A percentile compares a stretch with the other conserved stretches of the same genome.
Evolutionary conservation across 1,140 invertebrate species (phyloP).

Genomic region (Centruroides vittatus): DNA sequence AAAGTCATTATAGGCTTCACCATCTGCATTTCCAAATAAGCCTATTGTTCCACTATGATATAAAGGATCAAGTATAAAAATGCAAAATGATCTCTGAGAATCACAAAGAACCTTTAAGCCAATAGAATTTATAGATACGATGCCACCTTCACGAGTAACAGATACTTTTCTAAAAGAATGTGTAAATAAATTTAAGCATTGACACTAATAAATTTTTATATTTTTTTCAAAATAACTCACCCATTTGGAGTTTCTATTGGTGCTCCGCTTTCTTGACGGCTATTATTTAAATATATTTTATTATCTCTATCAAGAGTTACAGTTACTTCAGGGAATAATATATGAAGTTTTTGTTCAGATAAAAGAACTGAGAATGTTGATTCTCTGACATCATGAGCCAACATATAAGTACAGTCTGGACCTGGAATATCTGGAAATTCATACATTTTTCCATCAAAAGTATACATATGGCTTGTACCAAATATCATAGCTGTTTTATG

Average conservation of each 20-base stretch:
- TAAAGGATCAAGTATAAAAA: not conserved
- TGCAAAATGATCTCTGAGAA: not conserved
- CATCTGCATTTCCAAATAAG: conserved; percentile 12
- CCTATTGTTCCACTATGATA: conserved; percentile 8
- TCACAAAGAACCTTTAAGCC: not conserved
- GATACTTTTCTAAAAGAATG: conserved; percentile 1
- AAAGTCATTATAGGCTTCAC: not conserved
- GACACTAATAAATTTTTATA: not conserved
- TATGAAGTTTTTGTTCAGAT: conserved; percentile 1
- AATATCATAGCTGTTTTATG: conserved; percentile 8
- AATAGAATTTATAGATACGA: not conserved
- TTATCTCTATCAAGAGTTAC: conserved; percentile 2
- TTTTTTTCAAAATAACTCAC: not conserved
- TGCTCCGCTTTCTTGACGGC: not conserved
- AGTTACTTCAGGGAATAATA: conserved; percentile 10
- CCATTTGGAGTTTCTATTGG: conserved; percentile 7
- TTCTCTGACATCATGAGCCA: conserved; percentile 5
- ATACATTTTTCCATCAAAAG: conserved; percentile 9
- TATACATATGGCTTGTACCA: conserved; percentile 4
- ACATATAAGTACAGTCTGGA: conserved; percentile 3
- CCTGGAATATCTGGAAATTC: not conserved
- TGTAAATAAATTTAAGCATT: not conserved
- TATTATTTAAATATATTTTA: conserved; percentile 8
- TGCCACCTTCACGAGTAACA: not conserved
- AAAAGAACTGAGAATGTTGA: conserved; percentile 1